Conservation (phyloP, 2,113 vertebrate genomes). For the Paramormyrops kingsleyae region DNA sequence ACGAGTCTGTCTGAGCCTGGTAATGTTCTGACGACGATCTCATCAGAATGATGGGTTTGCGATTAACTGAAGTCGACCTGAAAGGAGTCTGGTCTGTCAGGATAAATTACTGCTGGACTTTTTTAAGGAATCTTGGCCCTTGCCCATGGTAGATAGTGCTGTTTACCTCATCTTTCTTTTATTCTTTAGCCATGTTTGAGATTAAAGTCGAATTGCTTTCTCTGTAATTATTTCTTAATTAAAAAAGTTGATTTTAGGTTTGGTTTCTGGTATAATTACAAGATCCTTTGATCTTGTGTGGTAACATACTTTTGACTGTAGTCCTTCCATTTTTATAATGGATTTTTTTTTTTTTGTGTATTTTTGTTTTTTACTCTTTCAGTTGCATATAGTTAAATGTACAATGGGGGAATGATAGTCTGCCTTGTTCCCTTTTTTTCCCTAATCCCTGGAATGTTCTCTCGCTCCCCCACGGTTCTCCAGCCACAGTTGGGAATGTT, state of each 20-base stretch:
- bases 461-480: background rate
- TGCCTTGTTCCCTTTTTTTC: background rate
- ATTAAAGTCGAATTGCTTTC: background rate
- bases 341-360: background rate
- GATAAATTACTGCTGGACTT: background rate
- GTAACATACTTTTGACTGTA: background rate
- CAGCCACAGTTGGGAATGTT: background rate
- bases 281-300: background rate
- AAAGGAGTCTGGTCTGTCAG: background rate
- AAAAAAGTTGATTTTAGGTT: background rate
- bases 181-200: background rate
- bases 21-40: background rate
- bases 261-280: background rate
- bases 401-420: background rate
- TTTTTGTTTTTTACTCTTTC: background rate
- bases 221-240: background rate
- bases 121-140: background rate
- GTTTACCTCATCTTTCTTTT: background rate
- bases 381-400: background rate
- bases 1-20: background rate
- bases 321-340: background rate
- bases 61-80: background rate
- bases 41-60: background rate
- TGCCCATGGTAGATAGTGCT: background rate
- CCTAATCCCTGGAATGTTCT: background rate